Conservation (phyloP, 2,113 vertebrate species). For the Xenus cinereus region DNA sequence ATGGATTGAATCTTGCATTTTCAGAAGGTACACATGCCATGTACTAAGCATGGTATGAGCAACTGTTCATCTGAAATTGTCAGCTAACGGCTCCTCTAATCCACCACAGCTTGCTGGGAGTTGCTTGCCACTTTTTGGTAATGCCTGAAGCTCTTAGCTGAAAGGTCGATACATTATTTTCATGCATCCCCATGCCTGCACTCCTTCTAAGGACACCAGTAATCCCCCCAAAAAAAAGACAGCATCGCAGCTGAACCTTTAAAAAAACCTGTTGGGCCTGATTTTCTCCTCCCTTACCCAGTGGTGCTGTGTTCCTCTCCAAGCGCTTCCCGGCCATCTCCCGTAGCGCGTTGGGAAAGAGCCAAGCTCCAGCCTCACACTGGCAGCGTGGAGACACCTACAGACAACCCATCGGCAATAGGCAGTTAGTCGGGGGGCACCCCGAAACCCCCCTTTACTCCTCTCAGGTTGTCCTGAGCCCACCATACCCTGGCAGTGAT, state of each 20-base stretch:
- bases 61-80: slow-evolving; percentile 26
- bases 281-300: background rate
- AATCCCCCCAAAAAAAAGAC: background rate
- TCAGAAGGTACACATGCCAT: slow-evolving; percentile 60
- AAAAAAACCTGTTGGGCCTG: background rate
- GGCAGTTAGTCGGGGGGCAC: background rate
- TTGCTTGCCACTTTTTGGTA: slow-evolving; percentile 22
- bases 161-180: background rate
- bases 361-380: rapidly evolving
- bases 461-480: background rate
- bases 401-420: background rate
- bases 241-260: background rate
- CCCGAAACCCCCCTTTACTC: rapidly evolving
- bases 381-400: background rate
- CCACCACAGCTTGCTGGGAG: slow-evolving; percentile 16
- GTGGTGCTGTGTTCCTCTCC: background rate
- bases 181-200: background rate
- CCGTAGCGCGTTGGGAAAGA: background rate
- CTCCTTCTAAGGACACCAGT: slow-evolving; percentile 40
- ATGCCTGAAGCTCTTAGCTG: slow-evolving; percentile 31
- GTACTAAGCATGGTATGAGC: slow-evolving; percentile 45
- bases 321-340: background rate
- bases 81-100: slow-evolving; percentile 41
- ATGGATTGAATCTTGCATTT: slow-evolving; percentile 76
- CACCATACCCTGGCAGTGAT: rapidly evolving